These are phyloP conservation scores for Zeugodacus cucurbitae DNA, from an alignment of 1,140 invertebrate genomes.

Conservation along the genomic window DNA sequence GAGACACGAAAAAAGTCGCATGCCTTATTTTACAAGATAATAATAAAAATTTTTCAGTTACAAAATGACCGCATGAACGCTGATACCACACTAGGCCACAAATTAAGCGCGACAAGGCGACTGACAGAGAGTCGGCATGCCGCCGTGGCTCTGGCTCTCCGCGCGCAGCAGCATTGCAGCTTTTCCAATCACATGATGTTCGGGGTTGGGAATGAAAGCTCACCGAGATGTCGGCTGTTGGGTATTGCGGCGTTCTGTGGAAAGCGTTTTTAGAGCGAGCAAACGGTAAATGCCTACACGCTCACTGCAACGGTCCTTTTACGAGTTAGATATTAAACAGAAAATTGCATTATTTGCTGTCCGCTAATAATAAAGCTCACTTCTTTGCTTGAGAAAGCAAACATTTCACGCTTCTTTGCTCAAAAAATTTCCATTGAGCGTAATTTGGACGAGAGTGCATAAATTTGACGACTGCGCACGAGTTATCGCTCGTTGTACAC, in stretches of 20 bases:
- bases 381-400: not conserved
- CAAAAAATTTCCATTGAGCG: not conserved
- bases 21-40: not conserved
- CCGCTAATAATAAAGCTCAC: too few species aligned
- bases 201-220: not conserved
- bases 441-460: not conserved
- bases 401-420: not conserved
- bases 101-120: slow-evolving; percentile 24
- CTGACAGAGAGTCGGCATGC: not conserved
- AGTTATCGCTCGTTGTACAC: too few species aligned
- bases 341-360: too few species aligned
- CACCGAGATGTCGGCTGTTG: not conserved
- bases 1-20: not conserved
- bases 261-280: not conserved
- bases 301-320: too few species aligned
- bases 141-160: not conserved
- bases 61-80: slow-evolving; percentile 45
- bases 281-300: not conserved
- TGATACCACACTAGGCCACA: slow-evolving; percentile 45
- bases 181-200: slow-evolving; percentile 12
- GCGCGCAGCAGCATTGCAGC: not conserved
- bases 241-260: not conserved
- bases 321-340: too few species aligned
- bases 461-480: not conserved
- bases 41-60: not conserved